Conservation (phyloP, 2,113 vertebrate genomes). For the Anarhynchus alexandrinus region DNA sequence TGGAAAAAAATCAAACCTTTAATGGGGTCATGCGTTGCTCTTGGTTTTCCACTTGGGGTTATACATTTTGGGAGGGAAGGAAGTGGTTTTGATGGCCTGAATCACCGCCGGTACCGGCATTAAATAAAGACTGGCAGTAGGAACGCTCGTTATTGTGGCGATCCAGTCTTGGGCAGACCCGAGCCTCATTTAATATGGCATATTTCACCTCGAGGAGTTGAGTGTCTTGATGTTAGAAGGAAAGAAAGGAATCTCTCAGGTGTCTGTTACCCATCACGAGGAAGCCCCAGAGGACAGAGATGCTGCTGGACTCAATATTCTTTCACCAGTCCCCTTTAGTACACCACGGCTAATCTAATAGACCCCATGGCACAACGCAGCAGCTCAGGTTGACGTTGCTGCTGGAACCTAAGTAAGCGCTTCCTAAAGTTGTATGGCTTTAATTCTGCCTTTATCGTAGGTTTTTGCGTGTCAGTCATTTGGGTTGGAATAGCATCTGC, state of each 20-base stretch:
- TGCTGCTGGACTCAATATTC: not conserved
- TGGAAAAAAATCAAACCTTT: conserved; percentile 18
- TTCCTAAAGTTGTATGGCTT: not conserved
- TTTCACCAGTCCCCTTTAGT: not conserved
- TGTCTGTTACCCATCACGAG: not conserved
- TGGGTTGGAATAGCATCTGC: not conserved
- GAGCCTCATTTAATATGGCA: not conserved
- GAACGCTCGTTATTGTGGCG: not conserved
- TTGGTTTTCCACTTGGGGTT: not conserved
- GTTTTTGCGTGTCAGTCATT: not conserved
- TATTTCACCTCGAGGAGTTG: not conserved
- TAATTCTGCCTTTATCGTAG: not conserved
- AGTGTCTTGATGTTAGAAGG: not conserved
- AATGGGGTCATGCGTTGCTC: not conserved
- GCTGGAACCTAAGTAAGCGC: not conserved
- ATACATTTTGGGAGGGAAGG: not conserved
- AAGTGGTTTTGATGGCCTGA: not conserved
- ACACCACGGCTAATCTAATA: not conserved
- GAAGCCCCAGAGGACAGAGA: not conserved
- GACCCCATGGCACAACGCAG: fast-evolving
- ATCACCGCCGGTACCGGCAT: not conserved
- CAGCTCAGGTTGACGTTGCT: not conserved
- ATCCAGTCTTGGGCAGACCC: not conserved
- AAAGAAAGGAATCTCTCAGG: not conserved
- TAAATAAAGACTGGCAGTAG: not conserved